These are phyloP conservation scores for Brachirus orientalis DNA, from an alignment of 2,113 vertebrate species.

Conservation along the genomic window DNA sequence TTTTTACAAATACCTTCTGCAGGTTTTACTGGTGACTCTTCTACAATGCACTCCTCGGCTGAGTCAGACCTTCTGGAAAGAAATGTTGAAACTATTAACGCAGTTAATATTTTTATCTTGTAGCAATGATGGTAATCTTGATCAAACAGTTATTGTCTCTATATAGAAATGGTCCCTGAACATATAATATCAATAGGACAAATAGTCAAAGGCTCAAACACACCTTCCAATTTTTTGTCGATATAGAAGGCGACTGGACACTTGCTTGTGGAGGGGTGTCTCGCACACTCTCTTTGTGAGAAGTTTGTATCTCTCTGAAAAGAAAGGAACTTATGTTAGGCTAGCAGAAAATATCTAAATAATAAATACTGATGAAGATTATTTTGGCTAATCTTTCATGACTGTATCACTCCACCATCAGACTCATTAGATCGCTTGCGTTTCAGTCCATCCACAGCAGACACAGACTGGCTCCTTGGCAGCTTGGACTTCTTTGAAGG, in stretches of 20 bases:
- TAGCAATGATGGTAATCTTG: not conserved
- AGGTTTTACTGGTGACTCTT: constrained; percentile 93
- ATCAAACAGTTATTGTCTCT: not conserved
- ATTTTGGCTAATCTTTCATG: not conserved
- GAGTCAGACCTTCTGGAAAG: constrained; percentile 83
- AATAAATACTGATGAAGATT: not conserved
- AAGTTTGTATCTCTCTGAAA: constrained; percentile 84
- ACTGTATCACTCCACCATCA: constrained; percentile 53
- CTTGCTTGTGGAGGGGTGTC: constrained; percentile 92
- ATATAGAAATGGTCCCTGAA: too few species aligned
- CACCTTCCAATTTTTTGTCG: constrained; percentile 92
- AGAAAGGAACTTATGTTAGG: not conserved
- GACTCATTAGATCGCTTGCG: constrained; percentile 69
- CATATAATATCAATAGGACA: not conserved
- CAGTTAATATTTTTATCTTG: not conserved
- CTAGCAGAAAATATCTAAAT: not conserved
- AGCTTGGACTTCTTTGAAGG: constrained; percentile 87
- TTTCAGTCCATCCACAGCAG: constrained; percentile 87
- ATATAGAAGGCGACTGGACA: constrained; percentile 86
- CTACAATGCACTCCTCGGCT: constrained; percentile 84
- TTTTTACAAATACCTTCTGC: constrained; percentile 77
- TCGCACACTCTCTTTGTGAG: constrained; percentile 92
- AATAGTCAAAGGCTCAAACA: not conserved
- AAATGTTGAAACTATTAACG: not conserved
- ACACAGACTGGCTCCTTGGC: constrained; percentile 90